phyloP scores from a whole-genome alignment of 2,888 invertebrate genomes.

The Linyphia triangularis region DNA sequence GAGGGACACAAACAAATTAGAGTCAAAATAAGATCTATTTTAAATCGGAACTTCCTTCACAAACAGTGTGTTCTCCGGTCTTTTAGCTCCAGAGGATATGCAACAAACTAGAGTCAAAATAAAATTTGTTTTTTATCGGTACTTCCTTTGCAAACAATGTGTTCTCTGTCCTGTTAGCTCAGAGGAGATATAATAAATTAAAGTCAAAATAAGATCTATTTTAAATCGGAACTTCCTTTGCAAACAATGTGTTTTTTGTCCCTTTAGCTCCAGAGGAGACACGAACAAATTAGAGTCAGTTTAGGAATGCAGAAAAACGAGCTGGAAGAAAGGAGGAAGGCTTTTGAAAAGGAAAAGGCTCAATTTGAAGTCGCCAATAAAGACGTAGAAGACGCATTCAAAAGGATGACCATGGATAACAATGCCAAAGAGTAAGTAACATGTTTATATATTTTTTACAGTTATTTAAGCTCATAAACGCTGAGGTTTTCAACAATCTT shows the following conservation, averaged over 20 bases:
- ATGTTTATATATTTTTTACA: not conserved
- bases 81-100: no score
- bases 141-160: no score
- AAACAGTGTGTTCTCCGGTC: no score
- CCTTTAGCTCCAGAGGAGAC: slow-evolving; percentile 83
- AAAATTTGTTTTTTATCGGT: no score
- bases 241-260: not conserved
- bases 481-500: not conserved
- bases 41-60: no score
- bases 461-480: not conserved
- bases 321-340: slow-evolving; percentile 91
- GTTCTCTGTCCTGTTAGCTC: slow-evolving; percentile 61
- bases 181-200: slow-evolving; percentile 90
- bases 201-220: no score
- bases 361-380: slow-evolving; percentile 95
- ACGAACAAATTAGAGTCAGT: slow-evolving; percentile 89
- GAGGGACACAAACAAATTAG: no score
- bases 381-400: slow-evolving; percentile 91
- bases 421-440: slow-evolving; percentile 91
- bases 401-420: slow-evolving; percentile 89
- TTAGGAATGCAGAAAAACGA: slow-evolving; percentile 94
- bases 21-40: no score
- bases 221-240: no score
- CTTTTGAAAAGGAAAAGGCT: slow-evolving; percentile 90
- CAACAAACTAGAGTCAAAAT: no score